Percentiles rank a stretch among this genome's conserved stretches.
phyloP scores from a whole-genome alignment of 2,113 vertebrate species.

The Charadrius vociferus region DNA sequence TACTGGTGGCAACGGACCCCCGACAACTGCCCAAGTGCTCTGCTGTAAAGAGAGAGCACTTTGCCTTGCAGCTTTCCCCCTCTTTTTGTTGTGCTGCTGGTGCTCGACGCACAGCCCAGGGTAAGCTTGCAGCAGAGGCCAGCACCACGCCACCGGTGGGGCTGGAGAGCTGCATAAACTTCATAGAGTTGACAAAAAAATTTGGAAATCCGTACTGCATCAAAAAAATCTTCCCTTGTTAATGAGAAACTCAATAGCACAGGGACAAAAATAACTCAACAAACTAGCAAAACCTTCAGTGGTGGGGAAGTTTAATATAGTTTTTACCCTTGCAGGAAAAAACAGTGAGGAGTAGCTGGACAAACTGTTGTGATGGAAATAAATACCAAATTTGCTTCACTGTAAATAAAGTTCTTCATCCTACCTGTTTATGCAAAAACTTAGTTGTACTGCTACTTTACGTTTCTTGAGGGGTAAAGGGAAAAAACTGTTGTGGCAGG shows the following conservation, averaged over 20 bases:
- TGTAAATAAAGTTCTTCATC: not conserved
- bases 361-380: not conserved
- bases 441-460: not conserved
- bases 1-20: not conserved
- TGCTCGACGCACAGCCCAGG: not conserved
- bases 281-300: not conserved
- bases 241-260: not conserved
- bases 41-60: not conserved
- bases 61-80: not conserved
- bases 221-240: not conserved
- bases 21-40: rapidly evolving
- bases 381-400: not conserved
- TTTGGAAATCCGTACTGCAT: not conserved
- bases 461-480: not conserved
- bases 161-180: not conserved
- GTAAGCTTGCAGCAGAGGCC: not conserved
- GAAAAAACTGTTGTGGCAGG: not conserved
- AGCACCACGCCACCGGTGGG: not conserved
- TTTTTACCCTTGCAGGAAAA: not conserved
- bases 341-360: not conserved
- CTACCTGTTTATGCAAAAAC: not conserved
- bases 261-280: not conserved
- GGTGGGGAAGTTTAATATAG: not conserved
- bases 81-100: too few relatives aligned
- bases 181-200: not conserved